Percentiles rank a stretch among this genome's conserved stretches.
Evolutionary conservation across 1,140 invertebrate genomes (phyloP).

Genomic region (Zaprionus inermis): DNA sequence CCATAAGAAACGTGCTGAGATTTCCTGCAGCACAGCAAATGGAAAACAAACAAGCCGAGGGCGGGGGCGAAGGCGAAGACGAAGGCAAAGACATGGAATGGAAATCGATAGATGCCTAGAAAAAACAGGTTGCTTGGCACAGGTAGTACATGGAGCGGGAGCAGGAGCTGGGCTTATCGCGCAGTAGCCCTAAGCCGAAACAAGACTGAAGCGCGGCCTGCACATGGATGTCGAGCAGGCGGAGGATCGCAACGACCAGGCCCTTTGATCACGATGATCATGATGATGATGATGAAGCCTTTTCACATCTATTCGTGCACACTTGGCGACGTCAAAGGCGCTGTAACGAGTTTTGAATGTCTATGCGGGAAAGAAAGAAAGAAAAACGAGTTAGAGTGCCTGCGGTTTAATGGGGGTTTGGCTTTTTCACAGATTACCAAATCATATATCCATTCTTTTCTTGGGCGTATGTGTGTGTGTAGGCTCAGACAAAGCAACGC

Average conservation of each 20-base stretch:
- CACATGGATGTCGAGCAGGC: slow-evolving; percentile 56
- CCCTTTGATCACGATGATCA: slow-evolving; percentile 7
- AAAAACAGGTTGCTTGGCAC: slow-evolving; percentile 76
- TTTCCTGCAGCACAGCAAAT: slow-evolving; percentile 73
- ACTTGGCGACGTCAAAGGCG: slow-evolving; percentile 66
- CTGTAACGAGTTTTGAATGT: slow-evolving; percentile 71
- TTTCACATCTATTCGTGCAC: slow-evolving; percentile 61
- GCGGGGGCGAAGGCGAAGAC: slow-evolving; percentile 2
- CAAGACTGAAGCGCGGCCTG: slow-evolving; percentile 65
- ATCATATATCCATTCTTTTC: slow-evolving; percentile 55
- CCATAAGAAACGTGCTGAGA: slow-evolving; percentile 65
- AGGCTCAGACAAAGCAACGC: slow-evolving; percentile 55
- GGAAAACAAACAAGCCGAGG: slow-evolving; percentile 67
- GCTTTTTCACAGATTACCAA: slow-evolving; percentile 82
- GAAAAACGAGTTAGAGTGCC: slow-evolving; percentile 70
- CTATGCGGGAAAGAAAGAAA: slow-evolving; percentile 13
- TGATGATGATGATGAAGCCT: slow-evolving; percentile 66
- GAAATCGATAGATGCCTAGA: slow-evolving; percentile 74
- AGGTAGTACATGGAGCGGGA: slow-evolving; percentile 59
- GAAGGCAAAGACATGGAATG: slow-evolving; percentile 29
- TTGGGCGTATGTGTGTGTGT: slow-evolving; percentile 18
- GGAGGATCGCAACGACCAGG: slow-evolving; percentile 21
- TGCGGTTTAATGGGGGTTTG: slow-evolving; percentile 81
- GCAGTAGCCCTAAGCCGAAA: slow-evolving; percentile 55
- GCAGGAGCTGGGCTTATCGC: slow-evolving; percentile 31